phyloP scores from a whole-genome alignment of 2,888 invertebrate genomes.

The Sesamia inferens region DNA sequence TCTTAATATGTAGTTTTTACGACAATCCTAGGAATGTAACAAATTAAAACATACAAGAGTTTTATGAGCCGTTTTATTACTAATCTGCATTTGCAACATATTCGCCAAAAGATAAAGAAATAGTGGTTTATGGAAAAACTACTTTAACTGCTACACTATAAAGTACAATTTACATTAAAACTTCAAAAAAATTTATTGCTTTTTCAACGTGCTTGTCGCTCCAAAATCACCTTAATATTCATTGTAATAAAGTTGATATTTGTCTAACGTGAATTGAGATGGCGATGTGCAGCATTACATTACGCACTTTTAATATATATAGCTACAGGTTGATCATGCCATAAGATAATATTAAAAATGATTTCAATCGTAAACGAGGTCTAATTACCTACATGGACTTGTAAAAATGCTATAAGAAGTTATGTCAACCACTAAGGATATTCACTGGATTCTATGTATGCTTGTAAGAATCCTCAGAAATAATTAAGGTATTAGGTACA shows the following conservation, averaged over 20 bases:
- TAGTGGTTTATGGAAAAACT: too few species aligned
- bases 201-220: too few species aligned
- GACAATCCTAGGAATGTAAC: slow-evolving; percentile 2
- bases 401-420: slow-evolving; percentile 12
- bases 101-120: too few species aligned
- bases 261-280: too few species aligned
- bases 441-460: neutral
- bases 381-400: slow-evolving; percentile 11
- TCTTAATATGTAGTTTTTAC: slow-evolving; percentile 9
- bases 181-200: too few species aligned
- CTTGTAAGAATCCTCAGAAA: neutral
- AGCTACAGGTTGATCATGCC: neutral
- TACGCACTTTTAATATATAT: too few species aligned
- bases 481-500: neutral
- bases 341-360: neutral
- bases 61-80: slow-evolving; percentile 30
- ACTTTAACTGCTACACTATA: too few species aligned
- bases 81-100: neutral
- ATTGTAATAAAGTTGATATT: too few species aligned
- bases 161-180: too few species aligned
- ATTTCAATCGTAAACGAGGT: slow-evolving; percentile 14
- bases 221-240: too few species aligned
- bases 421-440: neutral
- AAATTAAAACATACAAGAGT: neutral
- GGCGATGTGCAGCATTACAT: too few species aligned